Evolutionary conservation across 2,113 vertebrate genomes (phyloP).

Genomic region (Morone chrysops): DNA sequence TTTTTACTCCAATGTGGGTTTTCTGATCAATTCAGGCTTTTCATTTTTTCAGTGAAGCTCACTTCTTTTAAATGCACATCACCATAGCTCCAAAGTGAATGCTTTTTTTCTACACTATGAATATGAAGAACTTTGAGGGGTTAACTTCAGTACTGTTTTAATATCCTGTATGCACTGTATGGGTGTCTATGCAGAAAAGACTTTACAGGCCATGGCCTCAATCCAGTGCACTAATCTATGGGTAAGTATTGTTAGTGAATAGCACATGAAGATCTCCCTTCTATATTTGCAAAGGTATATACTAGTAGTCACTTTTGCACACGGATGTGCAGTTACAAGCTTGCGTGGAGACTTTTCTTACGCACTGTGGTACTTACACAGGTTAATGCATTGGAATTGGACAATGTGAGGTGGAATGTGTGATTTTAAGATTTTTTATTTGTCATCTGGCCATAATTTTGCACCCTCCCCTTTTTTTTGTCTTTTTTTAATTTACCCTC

Average conservation of each 20-base stretch:
- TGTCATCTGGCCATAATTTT: constrained; percentile 12
- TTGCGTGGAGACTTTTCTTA: constrained; percentile 20
- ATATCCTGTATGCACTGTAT: constrained; percentile 49
- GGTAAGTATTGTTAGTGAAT: constrained; percentile 49
- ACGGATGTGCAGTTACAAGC: constrained; percentile 16
- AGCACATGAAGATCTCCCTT: constrained; percentile 47
- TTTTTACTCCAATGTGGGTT: constrained; percentile 6
- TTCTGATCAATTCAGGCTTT: constrained; percentile 4
- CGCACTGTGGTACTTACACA: constrained; percentile 55
- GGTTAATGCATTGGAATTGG: constrained; percentile 66
- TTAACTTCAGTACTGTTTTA: constrained; percentile 39
- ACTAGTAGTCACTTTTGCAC: constrained; percentile 27
- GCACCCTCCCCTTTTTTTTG: constrained; percentile 15
- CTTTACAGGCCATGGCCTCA: constrained; percentile 20
- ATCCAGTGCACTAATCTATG: constrained; percentile 70
- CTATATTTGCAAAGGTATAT: constrained; percentile 28
- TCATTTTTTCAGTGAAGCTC: constrained; percentile 36
- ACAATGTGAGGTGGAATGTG: constrained; percentile 51
- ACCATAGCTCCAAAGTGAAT: constrained; percentile 26
- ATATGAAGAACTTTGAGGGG: constrained; percentile 72
- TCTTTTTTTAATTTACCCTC: background rate
- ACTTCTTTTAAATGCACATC: constrained; percentile 34
- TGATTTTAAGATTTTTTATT: constrained; percentile 27
- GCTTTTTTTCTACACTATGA: constrained; percentile 46
- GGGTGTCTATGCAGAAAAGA: constrained; percentile 40